These are phyloP conservation scores for Nemotelus pantherinus DNA, from an alignment of 2,888 invertebrate species.

Conservation along the genomic window DNA sequence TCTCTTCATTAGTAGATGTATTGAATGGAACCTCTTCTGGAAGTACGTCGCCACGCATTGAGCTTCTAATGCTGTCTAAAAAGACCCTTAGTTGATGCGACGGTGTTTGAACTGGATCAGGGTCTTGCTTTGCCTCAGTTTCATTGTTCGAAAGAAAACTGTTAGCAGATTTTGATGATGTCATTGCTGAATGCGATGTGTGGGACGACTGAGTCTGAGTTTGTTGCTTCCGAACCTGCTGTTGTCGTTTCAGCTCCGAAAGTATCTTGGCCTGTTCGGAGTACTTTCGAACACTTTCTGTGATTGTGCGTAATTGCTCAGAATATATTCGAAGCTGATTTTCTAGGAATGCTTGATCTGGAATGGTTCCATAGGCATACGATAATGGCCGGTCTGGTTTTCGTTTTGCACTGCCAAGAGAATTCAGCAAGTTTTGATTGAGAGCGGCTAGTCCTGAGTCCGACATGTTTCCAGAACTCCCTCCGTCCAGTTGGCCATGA, in stretches of 20 bases:
- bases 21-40: slow-evolving; percentile 58
- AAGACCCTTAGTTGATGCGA: slow-evolving; percentile 62
- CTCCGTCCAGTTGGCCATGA: slow-evolving; percentile 44
- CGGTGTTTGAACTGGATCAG: slow-evolving; percentile 60
- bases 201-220: slow-evolving; percentile 49
- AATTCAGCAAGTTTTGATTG: slow-evolving; percentile 50
- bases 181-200: slow-evolving; percentile 51
- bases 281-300: slow-evolving; percentile 64
- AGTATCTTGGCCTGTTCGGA: slow-evolving; percentile 64
- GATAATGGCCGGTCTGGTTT: slow-evolving; percentile 60
- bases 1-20: slow-evolving; percentile 55
- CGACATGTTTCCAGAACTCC: slow-evolving; percentile 47
- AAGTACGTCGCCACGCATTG: slow-evolving; percentile 60
- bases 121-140: slow-evolving; percentile 52
- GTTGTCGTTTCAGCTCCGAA: slow-evolving; percentile 63
- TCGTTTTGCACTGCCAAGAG: slow-evolving; percentile 51
- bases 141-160: slow-evolving; percentile 53
- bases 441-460: slow-evolving; percentile 38
- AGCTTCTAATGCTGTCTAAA: slow-evolving; percentile 63
- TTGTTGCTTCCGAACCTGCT: slow-evolving; percentile 55
- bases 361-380: slow-evolving; percentile 61
- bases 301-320: slow-evolving; percentile 63
- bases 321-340: slow-evolving; percentile 64
- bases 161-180: slow-evolving; percentile 53
- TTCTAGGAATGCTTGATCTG: slow-evolving; percentile 64